Evolutionary conservation across 2,888 invertebrate species (phyloP).

Genomic region (Aplocera efformata): DNA sequence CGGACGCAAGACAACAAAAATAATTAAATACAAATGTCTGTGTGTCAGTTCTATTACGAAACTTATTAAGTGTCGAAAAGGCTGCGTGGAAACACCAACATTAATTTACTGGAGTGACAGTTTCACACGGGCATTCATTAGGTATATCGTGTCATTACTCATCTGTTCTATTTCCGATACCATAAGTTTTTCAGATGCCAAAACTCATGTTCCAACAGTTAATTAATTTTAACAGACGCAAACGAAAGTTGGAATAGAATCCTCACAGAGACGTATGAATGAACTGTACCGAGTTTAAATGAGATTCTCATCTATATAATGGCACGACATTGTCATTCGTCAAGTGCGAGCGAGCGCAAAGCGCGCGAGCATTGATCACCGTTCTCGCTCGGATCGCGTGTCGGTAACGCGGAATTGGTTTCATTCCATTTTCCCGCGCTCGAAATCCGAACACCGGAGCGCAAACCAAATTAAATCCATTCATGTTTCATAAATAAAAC

Average conservation of each 20-base stretch:
- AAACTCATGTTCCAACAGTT: constrained; percentile 60
- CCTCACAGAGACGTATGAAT: constrained; percentile 44
- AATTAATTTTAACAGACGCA: constrained; percentile 68
- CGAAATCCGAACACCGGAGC: constrained; percentile 32
- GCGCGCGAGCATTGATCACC: constrained; percentile 11
- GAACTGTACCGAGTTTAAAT: constrained; percentile 45
- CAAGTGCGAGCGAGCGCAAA: constrained; percentile 1
- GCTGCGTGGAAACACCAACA: constrained; percentile 46
- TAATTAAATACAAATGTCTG: constrained; percentile 61
- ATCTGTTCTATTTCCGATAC: constrained; percentile 71
- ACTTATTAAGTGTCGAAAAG: constrained; percentile 38
- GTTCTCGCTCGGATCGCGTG: neutral
- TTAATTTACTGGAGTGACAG: constrained; percentile 69
- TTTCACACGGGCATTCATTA: constrained; percentile 69
- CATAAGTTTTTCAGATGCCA: constrained; percentile 70
- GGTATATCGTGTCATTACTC: constrained; percentile 63
- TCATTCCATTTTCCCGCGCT: constrained; percentile 32
- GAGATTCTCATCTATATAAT: constrained; percentile 33
- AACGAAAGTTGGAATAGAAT: constrained; percentile 53
- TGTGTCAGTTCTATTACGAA: constrained; percentile 48
- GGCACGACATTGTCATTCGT: constrained; percentile 16
- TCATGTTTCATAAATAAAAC: constrained; percentile 66
- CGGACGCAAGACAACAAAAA: constrained; percentile 44
- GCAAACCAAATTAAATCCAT: constrained; percentile 52
- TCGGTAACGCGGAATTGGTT: constrained; percentile 14